Percentiles rank a stretch among this genome's conserved stretches.
phyloP scores from a whole-genome alignment of 2,797 vertebrate species.

The Linurgus olivaceus region DNA sequence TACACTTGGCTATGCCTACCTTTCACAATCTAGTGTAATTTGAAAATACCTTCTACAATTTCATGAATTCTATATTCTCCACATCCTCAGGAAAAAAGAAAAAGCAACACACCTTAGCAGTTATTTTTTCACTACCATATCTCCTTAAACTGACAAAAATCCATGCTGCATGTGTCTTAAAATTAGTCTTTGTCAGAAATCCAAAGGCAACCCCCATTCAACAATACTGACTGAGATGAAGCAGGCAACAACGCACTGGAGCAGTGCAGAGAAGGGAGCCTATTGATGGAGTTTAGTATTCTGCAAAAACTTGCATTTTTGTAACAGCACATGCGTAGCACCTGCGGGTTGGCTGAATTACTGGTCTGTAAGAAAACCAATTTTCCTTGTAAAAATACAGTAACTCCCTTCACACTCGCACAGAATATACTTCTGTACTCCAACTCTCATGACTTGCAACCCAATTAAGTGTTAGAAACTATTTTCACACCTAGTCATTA shows the following conservation, averaged over 20 bases:
- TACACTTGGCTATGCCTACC: background rate
- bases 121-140: background rate
- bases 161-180: background rate
- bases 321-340: background rate
- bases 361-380: background rate
- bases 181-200: background rate
- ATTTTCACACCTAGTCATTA: background rate
- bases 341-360: background rate
- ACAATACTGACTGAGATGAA: background rate
- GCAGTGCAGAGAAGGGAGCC: background rate
- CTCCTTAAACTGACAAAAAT: background rate
- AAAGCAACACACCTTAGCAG: background rate
- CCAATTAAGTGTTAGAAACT: background rate
- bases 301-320: background rate
- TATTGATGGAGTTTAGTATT: background rate
- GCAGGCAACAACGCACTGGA: background rate
- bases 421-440: background rate
- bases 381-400: background rate
- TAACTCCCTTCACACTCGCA: background rate
- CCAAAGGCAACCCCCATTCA: background rate
- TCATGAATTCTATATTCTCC: background rate
- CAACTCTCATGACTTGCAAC: background rate
- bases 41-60: background rate
- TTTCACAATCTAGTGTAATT: background rate
- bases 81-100: background rate